A percentile compares a stretch with the other conserved stretches of the same genome.
Evolutionary conservation across 1,140 invertebrate species (phyloP).

Genomic region (Spodoptera litura): DNA sequence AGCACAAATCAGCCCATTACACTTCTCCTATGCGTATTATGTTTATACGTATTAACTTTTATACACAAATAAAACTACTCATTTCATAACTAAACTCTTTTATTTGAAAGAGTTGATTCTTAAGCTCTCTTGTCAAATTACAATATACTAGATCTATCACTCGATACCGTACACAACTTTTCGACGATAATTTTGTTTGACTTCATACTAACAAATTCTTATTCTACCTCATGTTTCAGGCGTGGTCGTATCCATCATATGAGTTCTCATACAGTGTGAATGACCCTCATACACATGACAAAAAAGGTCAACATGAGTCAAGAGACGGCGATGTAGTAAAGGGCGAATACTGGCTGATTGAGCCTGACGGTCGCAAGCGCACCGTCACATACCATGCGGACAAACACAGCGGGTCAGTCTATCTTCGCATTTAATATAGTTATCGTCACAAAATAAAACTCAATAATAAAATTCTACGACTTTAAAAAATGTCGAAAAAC

Average conservation of each 20-base stretch:
- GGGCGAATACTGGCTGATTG: slow-evolving; percentile 84
- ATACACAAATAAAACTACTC: too few species aligned
- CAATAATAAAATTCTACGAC: background rate
- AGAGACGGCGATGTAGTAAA: slow-evolving; percentile 86
- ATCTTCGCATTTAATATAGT: background rate
- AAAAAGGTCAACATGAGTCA: slow-evolving; percentile 83
- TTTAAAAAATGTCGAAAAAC: too few species aligned
- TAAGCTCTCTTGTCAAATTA: too few species aligned
- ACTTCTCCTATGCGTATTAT: too few species aligned
- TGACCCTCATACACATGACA: slow-evolving; percentile 84
- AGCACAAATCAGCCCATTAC: too few species aligned
- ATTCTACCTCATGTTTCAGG: slow-evolving; percentile 57
- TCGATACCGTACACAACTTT: too few species aligned
- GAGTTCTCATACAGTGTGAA: slow-evolving; percentile 87
- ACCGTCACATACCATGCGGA: slow-evolving; percentile 85
- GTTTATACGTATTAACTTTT: too few species aligned
- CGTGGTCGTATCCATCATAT: slow-evolving; percentile 81
- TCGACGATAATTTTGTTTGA: too few species aligned
- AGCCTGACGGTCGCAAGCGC: slow-evolving; percentile 84
- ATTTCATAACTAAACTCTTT: too few species aligned
- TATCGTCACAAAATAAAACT: background rate
- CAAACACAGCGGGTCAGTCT: slow-evolving; percentile 63
- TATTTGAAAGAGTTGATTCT: too few species aligned
- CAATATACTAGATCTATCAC: too few species aligned
- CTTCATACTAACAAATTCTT: too few species aligned